These are phyloP conservation scores for Andricus quercusramuli DNA, from an alignment of 2,888 invertebrate species.

Conservation along the genomic window DNA sequence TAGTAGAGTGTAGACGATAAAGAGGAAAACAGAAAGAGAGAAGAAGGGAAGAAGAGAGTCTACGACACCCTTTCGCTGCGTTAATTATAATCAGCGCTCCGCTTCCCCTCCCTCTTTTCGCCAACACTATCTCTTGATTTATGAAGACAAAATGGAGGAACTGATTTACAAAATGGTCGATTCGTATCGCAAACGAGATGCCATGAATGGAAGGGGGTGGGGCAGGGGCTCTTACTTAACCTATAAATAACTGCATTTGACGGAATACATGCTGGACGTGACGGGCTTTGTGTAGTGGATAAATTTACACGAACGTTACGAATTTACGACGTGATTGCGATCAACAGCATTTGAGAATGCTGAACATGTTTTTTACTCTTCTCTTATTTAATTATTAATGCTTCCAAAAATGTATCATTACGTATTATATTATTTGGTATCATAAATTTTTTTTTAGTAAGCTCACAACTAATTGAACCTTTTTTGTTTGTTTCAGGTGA, in stretches of 20 bases:
- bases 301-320: slow-evolving; percentile 60
- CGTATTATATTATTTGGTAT: no score
- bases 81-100: slow-evolving; percentile 74
- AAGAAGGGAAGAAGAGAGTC: slow-evolving; percentile 50
- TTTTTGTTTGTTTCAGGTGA: slow-evolving; percentile 35
- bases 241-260: slow-evolving; percentile 65
- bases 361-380: slow-evolving; percentile 31
- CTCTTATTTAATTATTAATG: slow-evolving; percentile 16
- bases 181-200: slow-evolving; percentile 60
- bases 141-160: slow-evolving; percentile 73
- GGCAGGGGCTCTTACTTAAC: slow-evolving; percentile 59
- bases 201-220: neutral
- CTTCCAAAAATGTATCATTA: neutral
- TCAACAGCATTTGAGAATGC: slow-evolving; percentile 31
- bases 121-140: slow-evolving; percentile 63
- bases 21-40: slow-evolving; percentile 40
- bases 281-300: slow-evolving; percentile 51
- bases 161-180: slow-evolving; percentile 76
- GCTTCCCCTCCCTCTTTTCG: slow-evolving; percentile 23
- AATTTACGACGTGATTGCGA: slow-evolving; percentile 44
- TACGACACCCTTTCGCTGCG: slow-evolving; percentile 67
- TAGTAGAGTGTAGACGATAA: neutral
- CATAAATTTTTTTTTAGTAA: no score
- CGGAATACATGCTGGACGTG: slow-evolving; percentile 53
- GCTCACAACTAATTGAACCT: neutral